Conservation (phyloP, 2,113 vertebrate species). For the Corythornis vintsioides region DNA sequence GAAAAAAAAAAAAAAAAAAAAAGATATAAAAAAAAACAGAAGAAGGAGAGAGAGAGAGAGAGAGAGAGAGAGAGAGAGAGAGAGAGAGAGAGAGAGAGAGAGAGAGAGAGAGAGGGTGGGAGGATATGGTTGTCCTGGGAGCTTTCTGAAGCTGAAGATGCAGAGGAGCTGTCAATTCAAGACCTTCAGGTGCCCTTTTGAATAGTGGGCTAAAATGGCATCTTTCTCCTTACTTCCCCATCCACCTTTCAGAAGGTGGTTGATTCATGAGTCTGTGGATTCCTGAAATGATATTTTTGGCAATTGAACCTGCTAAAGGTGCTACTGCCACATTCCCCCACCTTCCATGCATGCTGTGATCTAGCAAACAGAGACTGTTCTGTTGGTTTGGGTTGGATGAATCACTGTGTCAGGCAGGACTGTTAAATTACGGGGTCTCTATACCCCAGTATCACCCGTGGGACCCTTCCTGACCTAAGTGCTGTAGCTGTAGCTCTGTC, state of each 20-base stretch:
- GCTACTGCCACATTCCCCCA: background rate
- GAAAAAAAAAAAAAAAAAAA: too few species aligned
- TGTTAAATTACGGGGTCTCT: background rate
- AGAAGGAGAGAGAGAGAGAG: too few species aligned
- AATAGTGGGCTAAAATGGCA: fast-evolving
- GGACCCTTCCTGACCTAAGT: background rate
- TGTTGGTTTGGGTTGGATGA: background rate
- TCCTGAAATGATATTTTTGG: background rate
- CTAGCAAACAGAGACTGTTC: background rate
- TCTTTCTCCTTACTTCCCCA: background rate
- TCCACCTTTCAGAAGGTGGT: background rate
- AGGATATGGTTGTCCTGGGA: background rate
- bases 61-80: too few species aligned
- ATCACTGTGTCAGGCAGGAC: fast-evolving
- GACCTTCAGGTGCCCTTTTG: background rate
- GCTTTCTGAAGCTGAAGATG: background rate
- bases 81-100: background rate
- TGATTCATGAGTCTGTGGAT: background rate
- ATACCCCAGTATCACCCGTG: background rate
- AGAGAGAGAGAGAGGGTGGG: background rate
- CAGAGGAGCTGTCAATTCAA: fast-evolving
- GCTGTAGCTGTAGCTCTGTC: background rate
- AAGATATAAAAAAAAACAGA: too few species aligned
- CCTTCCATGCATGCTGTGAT: fast-evolving
- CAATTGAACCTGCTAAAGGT: background rate